These are phyloP conservation scores for Stenopsyche tienmushanensis DNA, from an alignment of 1,140 invertebrate species.

Conservation along the genomic window DNA sequence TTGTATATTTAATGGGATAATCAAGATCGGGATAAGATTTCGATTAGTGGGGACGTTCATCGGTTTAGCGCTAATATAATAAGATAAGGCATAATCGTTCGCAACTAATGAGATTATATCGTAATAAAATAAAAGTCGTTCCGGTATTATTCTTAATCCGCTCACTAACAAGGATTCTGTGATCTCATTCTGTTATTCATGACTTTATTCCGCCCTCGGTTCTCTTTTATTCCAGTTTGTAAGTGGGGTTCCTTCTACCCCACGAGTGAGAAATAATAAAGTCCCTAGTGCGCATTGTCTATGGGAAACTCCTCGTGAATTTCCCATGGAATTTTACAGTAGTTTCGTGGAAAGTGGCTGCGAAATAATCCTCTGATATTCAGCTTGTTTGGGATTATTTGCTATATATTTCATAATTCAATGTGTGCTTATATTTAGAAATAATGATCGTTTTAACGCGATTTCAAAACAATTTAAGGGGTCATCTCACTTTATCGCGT, in stretches of 20 bases:
- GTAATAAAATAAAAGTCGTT: constrained; percentile 40
- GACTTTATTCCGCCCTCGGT: constrained; percentile 30
- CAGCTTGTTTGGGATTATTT: too few species aligned
- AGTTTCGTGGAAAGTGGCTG: constrained; percentile 15
- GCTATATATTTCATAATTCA: too few species aligned
- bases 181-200: constrained; percentile 39
- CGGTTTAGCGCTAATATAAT: background rate
- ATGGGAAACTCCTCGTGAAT: constrained; percentile 28
- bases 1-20: too few species aligned
- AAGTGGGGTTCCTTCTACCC: constrained; percentile 5
- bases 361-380: too few species aligned
- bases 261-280: constrained; percentile 36
- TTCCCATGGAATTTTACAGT: constrained; percentile 31
- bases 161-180: constrained; percentile 27
- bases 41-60: constrained; percentile 1
- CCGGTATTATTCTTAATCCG: constrained; percentile 40
- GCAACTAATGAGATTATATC: constrained; percentile 36
- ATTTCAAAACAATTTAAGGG: too few species aligned
- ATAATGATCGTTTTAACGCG: too few species aligned
- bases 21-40: too few species aligned
- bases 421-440: too few species aligned
- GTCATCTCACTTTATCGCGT: too few species aligned
- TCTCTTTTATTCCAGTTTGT: constrained; percentile 16
- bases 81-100: constrained; percentile 11
- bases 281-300: constrained; percentile 31